A percentile compares a stretch with the other conserved stretches of the same genome.
Evolutionary conservation across 2,797 vertebrate genomes (phyloP).

Genomic region (Centropyge bicolor): DNA sequence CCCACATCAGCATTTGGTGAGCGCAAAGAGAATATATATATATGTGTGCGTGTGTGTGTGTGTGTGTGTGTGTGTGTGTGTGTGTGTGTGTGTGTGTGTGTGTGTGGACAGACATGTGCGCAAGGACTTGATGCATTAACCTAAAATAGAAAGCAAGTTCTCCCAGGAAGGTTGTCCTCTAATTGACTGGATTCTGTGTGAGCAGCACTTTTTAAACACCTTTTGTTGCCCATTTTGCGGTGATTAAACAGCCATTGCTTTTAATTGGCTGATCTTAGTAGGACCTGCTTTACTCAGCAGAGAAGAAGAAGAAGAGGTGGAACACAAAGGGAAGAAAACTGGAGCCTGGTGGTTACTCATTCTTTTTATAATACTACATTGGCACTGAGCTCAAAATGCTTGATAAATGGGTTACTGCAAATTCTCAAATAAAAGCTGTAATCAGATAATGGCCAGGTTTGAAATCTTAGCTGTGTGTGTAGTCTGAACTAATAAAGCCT

Average conservation of each 20-base stretch:
- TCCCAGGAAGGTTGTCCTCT: conserved; percentile 78
- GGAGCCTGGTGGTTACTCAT: background rate
- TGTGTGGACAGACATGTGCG: conserved; percentile 28
- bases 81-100: conserved; percentile 22
- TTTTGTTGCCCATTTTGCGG: conserved; percentile 76
- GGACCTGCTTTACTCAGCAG: conserved; percentile 68
- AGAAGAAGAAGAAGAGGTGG: conserved; percentile 24
- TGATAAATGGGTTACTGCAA: conserved; percentile 14
- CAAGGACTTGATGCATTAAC: conserved; percentile 71
- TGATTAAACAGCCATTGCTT: conserved; percentile 77
- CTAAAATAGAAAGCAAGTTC: conserved; percentile 75
- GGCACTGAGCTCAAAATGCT: background rate
- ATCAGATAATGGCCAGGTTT: background rate
- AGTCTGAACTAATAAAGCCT: background rate
- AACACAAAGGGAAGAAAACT: conserved; percentile 16
- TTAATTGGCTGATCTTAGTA: conserved; percentile 74
- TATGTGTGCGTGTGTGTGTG: conserved; percentile 18
- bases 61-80: conserved; percentile 17
- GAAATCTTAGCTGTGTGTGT: background rate
- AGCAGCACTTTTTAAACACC: conserved; percentile 81
- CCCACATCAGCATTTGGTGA: conserved; percentile 70
- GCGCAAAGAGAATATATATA: conserved; percentile 29
- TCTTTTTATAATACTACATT: background rate
- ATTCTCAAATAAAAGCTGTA: conserved; percentile 1
- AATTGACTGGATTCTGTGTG: conserved; percentile 79